Base-by-base conservation (phyloP, 2,113 vertebrate genomes). In the Alaudala cheleensis region DNA sequence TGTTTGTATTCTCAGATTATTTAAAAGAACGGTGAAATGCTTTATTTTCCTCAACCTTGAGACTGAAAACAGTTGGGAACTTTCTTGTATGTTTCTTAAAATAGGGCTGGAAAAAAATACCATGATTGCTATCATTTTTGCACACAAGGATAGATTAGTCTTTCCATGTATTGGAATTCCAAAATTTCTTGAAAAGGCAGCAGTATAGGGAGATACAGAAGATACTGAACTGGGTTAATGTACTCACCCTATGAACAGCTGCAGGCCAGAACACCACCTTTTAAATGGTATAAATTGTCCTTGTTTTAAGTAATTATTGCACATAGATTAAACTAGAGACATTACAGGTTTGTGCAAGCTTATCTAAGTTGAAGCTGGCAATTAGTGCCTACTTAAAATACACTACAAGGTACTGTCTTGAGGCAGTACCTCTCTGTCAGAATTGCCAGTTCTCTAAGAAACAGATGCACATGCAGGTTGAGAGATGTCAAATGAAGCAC, bases 401-500 rank as follows among this genome's bases (percentile, higher is more conserved):
- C 14, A 91, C 10, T 53, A 23, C 66, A 24, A 65, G 58, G 29
- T 40, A 81, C 12, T 60, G 56, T 69, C 40, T 72, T 0, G 0
- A 51, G 49, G 53, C 78, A 69, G 33, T 67, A 74, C 74, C 29
- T 81, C 34, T 92, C n/a, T 76, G 19, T 79, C 60, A 93, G 92
- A 93, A 90, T 51, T 89, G 44, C 42, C 54, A 73, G 31, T 28
- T 86, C 37, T 86, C 61, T 93, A 74, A n/a, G 64, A 96, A 95
- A 94, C 14, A 47, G 81, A 65, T 25, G 73, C 16, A 10, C 9
- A 1, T 62, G 60, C 47, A 86, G 45, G 10, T 77, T 96, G 91
- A 91, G 92, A 95, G 82, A 93, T 89, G 56, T 95, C 88, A 85
- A 95, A 89, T 54, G 81, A 86, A 65, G 45, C 76, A 81, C 74